Conservation (phyloP, 2,888 invertebrate species). For the Rhingia rostrata region DNA sequence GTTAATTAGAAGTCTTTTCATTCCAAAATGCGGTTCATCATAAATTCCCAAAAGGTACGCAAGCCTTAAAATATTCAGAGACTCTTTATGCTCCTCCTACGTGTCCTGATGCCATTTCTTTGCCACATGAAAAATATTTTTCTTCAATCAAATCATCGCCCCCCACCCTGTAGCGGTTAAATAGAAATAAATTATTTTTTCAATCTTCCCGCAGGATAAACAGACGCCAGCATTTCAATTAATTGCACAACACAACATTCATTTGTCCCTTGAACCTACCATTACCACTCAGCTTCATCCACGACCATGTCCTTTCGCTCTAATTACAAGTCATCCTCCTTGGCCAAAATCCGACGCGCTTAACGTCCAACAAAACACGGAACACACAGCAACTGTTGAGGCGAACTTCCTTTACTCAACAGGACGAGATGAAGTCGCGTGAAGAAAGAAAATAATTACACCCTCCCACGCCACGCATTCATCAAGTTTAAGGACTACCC, state of each 20-base stretch:
- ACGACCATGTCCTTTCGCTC: slow-evolving; percentile 18
- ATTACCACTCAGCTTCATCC: slow-evolving; percentile 2
- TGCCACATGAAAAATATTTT: too few relatives aligned
- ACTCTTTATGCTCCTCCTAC: too few relatives aligned
- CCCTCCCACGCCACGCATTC: not conserved
- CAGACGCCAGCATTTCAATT: slow-evolving; percentile 1
- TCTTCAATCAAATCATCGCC: too few relatives aligned
- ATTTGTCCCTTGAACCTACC: not conserved
- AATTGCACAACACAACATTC: not conserved
- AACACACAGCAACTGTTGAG: not conserved
- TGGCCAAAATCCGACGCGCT: slow-evolving; percentile 35
- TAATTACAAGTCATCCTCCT: slow-evolving; percentile 16
- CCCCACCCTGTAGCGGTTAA: too few relatives aligned
- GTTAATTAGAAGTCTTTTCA: too few relatives aligned
- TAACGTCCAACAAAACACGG: slow-evolving; percentile 6
- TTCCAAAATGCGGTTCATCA: too few relatives aligned
- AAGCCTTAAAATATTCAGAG: too few relatives aligned
- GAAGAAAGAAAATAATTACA: slow-evolving; percentile 35
- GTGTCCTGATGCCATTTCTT: too few relatives aligned
- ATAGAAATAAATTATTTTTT: not conserved
- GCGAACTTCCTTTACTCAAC: not conserved
- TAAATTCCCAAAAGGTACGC: too few relatives aligned
- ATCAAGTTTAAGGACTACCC: slow-evolving; percentile 29
- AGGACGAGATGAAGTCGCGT: not conserved
- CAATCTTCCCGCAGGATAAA: not conserved